A percentile compares a stretch with the other conserved stretches of the same genome.
Evolutionary conservation across 2,797 vertebrate genomes (phyloP).

Genomic region (Takifugu rubripes): DNA sequence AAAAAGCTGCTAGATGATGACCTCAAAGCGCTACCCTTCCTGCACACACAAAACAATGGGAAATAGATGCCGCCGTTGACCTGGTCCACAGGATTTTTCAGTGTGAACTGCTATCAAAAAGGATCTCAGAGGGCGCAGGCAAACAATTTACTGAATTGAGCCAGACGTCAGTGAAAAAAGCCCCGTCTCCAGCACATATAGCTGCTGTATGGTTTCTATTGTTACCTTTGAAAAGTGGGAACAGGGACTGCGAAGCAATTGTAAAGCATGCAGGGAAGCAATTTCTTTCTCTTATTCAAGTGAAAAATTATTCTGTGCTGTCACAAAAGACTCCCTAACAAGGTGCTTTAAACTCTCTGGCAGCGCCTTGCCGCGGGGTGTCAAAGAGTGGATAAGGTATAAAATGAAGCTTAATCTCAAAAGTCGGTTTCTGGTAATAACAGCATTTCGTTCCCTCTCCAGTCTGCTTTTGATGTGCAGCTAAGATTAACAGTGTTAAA

Average conservation of each 20-base stretch:
- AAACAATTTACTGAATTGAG: slow-evolving; percentile 63
- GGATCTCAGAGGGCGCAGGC: slow-evolving; percentile 37
- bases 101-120: slow-evolving; percentile 54
- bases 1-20: slow-evolving; percentile 11
- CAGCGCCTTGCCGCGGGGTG: slow-evolving; percentile 65
- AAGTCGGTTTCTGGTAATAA: slow-evolving; percentile 73
- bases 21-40: slow-evolving; percentile 20
- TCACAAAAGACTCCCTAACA: slow-evolving; percentile 77
- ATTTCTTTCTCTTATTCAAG: slow-evolving; percentile 78
- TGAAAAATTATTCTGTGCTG: slow-evolving; percentile 73
- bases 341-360: slow-evolving; percentile 75
- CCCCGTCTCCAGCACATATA: slow-evolving; percentile 45
- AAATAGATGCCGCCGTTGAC: slow-evolving; percentile 45
- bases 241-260: slow-evolving; percentile 69
- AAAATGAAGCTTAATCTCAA: slow-evolving; percentile 74
- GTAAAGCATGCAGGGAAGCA: slow-evolving; percentile 72
- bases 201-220: slow-evolving; percentile 62
- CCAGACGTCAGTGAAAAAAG: slow-evolving; percentile 45
- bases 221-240: slow-evolving; percentile 65
- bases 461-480: slow-evolving; percentile 66
- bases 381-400: slow-evolving; percentile 71
- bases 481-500: slow-evolving; percentile 66
- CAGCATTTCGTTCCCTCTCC: slow-evolving; percentile 63
- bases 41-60: slow-evolving; percentile 6
- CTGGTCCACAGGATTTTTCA: slow-evolving; percentile 40